Conservation (phyloP, 1,140 invertebrate genomes). For the Drosophila teissieri region DNA sequence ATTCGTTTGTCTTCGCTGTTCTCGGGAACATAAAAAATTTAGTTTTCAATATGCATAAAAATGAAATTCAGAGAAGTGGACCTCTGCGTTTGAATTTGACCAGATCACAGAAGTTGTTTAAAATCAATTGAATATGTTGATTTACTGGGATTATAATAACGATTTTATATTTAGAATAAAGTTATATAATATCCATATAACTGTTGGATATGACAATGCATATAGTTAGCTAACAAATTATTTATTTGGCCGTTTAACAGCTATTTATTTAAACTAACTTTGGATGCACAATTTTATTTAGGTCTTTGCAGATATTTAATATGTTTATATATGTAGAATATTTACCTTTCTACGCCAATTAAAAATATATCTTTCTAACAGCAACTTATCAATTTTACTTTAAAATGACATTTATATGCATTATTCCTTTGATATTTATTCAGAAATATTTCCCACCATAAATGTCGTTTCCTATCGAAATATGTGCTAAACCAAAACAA, state of each 20-base stretch:
- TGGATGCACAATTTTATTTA: no score
- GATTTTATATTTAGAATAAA: no score
- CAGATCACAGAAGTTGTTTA: neutral
- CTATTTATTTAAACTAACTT: no score
- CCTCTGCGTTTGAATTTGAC: neutral
- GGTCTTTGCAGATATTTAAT: no score
- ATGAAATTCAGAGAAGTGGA: constrained; percentile 26
- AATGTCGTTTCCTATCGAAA: constrained; percentile 23
- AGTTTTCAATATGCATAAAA: constrained; percentile 39
- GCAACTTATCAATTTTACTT: neutral
- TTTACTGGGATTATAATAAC: neutral
- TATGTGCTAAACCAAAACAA: constrained; percentile 49
- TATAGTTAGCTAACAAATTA: no score
- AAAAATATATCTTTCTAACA: neutral
- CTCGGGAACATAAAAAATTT: constrained; percentile 46
- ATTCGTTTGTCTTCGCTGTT: constrained; percentile 60
- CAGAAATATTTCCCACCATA: constrained; percentile 30
- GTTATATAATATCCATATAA: no score
- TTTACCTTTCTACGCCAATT: no score
- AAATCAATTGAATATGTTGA: neutral
- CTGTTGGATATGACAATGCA: no score
- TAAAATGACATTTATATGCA: no score
- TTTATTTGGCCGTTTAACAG: no score
- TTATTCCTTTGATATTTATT: neutral
- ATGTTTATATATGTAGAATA: no score